Conservation (phyloP, 2,113 vertebrate species). For the Upupa epops region DNA sequence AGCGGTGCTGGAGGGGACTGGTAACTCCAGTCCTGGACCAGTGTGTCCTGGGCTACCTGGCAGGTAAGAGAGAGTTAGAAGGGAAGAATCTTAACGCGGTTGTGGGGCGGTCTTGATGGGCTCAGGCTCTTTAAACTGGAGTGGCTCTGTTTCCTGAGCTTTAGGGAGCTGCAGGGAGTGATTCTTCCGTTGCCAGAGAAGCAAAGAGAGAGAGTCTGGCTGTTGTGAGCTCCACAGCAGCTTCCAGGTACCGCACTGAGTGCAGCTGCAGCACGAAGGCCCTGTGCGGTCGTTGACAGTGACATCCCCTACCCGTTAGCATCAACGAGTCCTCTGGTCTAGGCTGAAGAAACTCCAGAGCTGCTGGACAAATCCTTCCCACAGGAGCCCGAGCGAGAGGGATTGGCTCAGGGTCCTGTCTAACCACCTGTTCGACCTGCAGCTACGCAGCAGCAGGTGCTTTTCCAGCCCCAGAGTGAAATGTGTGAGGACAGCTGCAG, state of each 20-base stretch:
- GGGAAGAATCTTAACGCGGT: background rate
- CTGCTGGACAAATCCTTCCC: fast-evolving
- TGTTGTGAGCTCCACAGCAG: background rate
- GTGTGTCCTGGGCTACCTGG: background rate
- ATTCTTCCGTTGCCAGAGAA: background rate
- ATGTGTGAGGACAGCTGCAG: background rate
- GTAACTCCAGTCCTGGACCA: background rate
- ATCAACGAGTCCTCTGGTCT: background rate
- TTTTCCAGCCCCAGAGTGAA: background rate
- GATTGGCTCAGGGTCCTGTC: background rate
- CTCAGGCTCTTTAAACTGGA: background rate
- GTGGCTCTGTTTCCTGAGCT: background rate
- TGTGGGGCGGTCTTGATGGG: background rate
- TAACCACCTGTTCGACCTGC: background rate
- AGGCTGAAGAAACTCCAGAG: background rate
- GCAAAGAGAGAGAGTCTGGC: background rate
- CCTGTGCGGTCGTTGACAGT: fast-evolving
- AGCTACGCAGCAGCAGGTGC: background rate
- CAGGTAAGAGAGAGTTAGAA: background rate
- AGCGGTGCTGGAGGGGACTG: background rate
- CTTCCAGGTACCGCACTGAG: background rate
- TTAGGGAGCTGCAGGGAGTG: background rate
- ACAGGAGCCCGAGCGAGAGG: background rate
- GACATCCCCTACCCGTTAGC: background rate
- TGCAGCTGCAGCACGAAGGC: background rate